Base-by-base conservation (phyloP, 2,888 invertebrate genomes). In the Drepanosiphum platanoidis region DNA sequence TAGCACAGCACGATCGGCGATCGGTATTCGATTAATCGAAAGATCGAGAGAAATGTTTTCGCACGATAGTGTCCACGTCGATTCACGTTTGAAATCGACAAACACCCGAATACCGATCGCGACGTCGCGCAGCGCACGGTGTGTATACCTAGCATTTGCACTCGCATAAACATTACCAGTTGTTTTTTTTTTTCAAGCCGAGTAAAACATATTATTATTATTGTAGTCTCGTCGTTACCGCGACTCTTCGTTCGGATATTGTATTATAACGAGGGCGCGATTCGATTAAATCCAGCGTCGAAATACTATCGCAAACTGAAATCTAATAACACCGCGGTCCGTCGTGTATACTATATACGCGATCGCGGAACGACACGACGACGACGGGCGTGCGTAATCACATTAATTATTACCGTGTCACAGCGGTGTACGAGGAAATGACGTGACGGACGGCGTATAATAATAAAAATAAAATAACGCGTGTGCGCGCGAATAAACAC, bases 221-320 rank as follows among this genome's bases (percentile, higher is more conserved):
- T 30, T 8, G 22, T 8, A 13, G 46, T 22, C 8, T 22, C 46
- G 46, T 34, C 58, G 36, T 34, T 75, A 34, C 34, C 58, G 58
- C 75, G n/a, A n/a, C n/a, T n/a, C n/a, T n/a, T n/a, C n/a, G n/a
- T n/a, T n/a, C n/a, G n/a, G n/a, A 75, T 75, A 52, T 58, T 18
- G n/a, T n/a, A n/a, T n/a, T n/a, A n/a, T n/a, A n/a, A 34, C 46
- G 11, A 58, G 27, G 11, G 58, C 34, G 30, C 22, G 27, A 58
- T 75, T 75, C 36, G 58, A 75, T 75, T 61, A 58, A 8, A 52
- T 27, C 27, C 3, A 36, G n/a, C 13, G 34, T 34, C 46, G 36
- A 75, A 75, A 75, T 58, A 58, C 18, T 61, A 58, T 58, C 36
- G 75, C 27, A 15, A 52, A 75, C 58, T 27, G 15, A 75, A 75